Evolutionary conservation across 2,888 invertebrate genomes (phyloP).

Genomic region (Troilus luridus): DNA sequence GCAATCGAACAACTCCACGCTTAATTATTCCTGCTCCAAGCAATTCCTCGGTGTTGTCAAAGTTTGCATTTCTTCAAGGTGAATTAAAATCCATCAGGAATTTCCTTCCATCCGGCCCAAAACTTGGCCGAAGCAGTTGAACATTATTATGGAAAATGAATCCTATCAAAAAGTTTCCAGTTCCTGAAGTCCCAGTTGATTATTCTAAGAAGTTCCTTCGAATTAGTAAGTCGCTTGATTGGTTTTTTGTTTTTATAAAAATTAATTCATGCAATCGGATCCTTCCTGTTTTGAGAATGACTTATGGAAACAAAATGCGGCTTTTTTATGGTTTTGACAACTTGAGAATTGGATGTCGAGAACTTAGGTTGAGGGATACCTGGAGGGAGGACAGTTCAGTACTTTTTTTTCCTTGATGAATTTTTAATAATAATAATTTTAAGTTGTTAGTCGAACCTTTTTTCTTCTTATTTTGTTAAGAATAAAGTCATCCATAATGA

Average conservation of each 20-base stretch:
- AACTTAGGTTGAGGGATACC: no score
- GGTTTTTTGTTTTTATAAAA: background rate
- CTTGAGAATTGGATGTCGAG: no score
- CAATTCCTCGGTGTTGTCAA: background rate
- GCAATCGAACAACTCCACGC: no score
- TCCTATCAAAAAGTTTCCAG: background rate
- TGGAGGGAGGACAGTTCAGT: no score
- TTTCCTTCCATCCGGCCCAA: background rate
- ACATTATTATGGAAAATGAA: constrained; percentile 6
- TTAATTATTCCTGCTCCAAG: background rate
- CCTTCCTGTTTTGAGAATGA: background rate
- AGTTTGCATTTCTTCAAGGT: background rate
- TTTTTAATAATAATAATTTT: no score
- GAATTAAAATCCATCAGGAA: background rate
- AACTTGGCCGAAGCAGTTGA: background rate
- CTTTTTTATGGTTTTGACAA: no score
- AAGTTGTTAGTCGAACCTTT: no score
- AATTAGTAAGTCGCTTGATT: background rate
- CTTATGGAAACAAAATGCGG: no score
- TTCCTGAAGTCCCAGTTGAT: background rate
- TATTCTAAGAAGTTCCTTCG: background rate
- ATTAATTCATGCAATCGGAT: background rate
- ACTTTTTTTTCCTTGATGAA: no score
- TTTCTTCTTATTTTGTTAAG: no score
- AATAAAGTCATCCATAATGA: no score